These are phyloP conservation scores for Panulirus ornatus DNA, from an alignment of 1,140 invertebrate species.

Conservation along the genomic window DNA sequence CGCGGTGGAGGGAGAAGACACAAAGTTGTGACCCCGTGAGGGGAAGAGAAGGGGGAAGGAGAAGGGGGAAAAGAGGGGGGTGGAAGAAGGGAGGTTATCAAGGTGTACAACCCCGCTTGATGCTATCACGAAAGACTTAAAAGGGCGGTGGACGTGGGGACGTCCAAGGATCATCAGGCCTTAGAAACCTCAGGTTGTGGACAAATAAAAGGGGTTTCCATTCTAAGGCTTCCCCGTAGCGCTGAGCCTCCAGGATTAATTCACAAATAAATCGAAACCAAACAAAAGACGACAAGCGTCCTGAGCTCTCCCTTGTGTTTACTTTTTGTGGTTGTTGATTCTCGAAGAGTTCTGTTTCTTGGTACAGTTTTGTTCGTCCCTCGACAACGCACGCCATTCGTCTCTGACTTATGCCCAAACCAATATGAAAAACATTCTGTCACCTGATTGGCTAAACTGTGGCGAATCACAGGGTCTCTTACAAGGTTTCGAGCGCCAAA, in stretches of 20 bases:
- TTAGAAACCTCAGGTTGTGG: slow-evolving; percentile 48
- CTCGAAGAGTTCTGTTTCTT: background rate
- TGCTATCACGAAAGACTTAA: slow-evolving; percentile 6
- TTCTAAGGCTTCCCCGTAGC: slow-evolving; percentile 36
- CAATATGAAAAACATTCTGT: background rate
- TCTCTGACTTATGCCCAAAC: background rate
- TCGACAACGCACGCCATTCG: background rate
- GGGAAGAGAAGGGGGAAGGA: background rate
- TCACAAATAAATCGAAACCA: background rate
- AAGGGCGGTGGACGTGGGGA: slow-evolving; percentile 10
- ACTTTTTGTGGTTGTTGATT: background rate
- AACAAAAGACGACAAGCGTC: background rate
- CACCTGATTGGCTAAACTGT: slow-evolving; percentile 34
- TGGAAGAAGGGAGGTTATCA: background rate
- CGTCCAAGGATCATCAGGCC: slow-evolving; percentile 7
- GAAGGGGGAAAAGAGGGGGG: too few relatives aligned
- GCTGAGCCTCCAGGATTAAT: slow-evolving; percentile 26
- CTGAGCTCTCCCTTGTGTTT: background rate
- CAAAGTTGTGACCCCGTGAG: too few relatives aligned
- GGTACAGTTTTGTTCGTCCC: background rate
- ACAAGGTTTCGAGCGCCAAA: slow-evolving; percentile 66
- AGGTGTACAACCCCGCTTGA: background rate
- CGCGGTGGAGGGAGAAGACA: too few relatives aligned
- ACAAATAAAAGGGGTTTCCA: slow-evolving; percentile 22
- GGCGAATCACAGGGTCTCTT: slow-evolving; percentile 50